A percentile compares a stretch with the other conserved stretches of the same genome.
Evolutionary conservation across 1,140 invertebrate genomes (phyloP).

Genomic region (Rhopalosiphum padi): DNA sequence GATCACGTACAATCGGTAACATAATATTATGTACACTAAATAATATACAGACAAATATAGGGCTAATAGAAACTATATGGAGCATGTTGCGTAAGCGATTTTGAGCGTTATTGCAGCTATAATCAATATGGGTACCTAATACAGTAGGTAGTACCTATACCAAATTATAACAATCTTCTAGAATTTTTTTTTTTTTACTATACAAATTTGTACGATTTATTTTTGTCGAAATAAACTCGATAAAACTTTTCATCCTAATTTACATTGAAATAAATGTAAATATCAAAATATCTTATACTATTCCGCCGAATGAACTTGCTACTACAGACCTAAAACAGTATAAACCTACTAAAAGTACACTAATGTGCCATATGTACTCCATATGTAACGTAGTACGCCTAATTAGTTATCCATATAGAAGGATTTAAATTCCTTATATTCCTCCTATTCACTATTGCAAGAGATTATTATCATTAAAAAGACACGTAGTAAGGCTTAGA

Average conservation of each 20-base stretch:
- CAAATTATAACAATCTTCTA: neutral
- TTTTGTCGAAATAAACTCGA: neutral
- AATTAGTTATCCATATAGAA: neutral
- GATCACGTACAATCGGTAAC: slow-evolving; percentile 50
- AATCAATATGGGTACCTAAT: neutral
- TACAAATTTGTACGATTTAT: neutral
- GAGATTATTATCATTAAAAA: neutral
- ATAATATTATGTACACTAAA: neutral
- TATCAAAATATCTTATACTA: neutral
- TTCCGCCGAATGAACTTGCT: neutral
- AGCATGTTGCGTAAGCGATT: neutral
- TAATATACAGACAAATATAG: neutral
- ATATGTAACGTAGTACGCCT: neutral
- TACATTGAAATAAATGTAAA: neutral
- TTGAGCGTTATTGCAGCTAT: neutral
- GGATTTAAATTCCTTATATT: no score
- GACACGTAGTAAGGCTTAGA: neutral
- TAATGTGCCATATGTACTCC: neutral
- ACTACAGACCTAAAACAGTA: neutral
- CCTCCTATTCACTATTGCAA: neutral
- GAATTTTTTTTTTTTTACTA: neutral
- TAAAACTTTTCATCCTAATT: neutral
- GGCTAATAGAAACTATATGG: neutral
- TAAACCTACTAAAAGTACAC: neutral
- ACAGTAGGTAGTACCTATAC: neutral